Base-by-base conservation (phyloP, 2,888 invertebrate species). In the Andrena flavipes region DNA sequence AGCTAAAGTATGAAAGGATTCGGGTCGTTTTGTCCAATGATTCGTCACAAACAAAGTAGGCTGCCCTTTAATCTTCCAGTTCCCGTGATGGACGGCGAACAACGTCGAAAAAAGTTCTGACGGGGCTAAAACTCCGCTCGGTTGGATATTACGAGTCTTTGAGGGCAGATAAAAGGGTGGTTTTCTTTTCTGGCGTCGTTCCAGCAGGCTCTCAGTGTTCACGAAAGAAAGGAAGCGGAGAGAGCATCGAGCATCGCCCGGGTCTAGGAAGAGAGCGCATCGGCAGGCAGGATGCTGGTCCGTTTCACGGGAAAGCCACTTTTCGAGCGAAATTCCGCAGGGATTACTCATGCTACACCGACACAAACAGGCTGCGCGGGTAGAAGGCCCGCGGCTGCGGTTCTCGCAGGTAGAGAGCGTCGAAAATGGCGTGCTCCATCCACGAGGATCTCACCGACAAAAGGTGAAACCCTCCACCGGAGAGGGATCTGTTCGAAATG, bases 311-410 rank as follows among this genome's bases (percentile, higher is more conserved):
- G 70, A 76, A 85, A 80, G 87, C 78, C 84, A 84, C 84, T 89
- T 89, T 91, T 87, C 87, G 88, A 89, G 89, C 89, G 84, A 92
- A 91, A 92, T 92, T 91, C 91, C 90, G 80, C 60, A 83, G 77
- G 86, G 88, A 91, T 90, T 90, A 89, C 87, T 90, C 90, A 85
- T 56, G 49, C 62, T 77, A n/a, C 77, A 49, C 77, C 70, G 76
- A 69, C 73, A 77, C 81, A 64, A 73, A 70, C 81, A 63, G 63
- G 72, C 71, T 30, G 35, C 23, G 60, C 62, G 77, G 73, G 77
- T 77, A 80, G 68, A 84, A 80, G 80, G 72, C 49, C 65, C 63
- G 13, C 13, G 30, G 33, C 67, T 51, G 59, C 16, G 77, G 69
- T 73, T 76, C 70, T 70, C 70, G 72, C 82, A 76, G 72, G 80